Conservation (phyloP, 2,888 invertebrate species). For the Strigamia crassipes region DNA sequence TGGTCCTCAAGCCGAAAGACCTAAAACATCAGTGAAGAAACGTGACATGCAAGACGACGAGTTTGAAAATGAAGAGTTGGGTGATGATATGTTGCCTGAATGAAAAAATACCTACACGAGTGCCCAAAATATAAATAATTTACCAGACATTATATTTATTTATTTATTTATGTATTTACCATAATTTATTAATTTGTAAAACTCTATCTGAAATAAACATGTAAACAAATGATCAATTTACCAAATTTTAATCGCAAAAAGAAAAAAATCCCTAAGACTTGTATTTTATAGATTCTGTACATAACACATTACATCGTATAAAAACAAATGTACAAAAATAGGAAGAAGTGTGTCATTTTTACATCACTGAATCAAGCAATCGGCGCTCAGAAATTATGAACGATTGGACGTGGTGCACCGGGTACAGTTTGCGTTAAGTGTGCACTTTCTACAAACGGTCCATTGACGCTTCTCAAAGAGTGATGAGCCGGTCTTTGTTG, state of each 20-base stretch:
- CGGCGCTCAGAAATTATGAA: conserved; percentile 36
- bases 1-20: conserved; percentile 60
- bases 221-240: background rate
- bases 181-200: background rate
- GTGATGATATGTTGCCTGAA: conserved; percentile 74
- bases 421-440: conserved; percentile 45
- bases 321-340: conserved; percentile 5
- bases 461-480: background rate
- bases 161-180: background rate
- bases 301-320: background rate
- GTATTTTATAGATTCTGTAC: background rate
- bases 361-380: background rate
- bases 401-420: conserved; percentile 38
- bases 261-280: conserved; percentile 3
- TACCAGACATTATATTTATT: no score
- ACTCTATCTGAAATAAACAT: background rate
- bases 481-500: background rate
- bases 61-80: conserved; percentile 74
- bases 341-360: background rate
- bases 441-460: conserved; percentile 33
- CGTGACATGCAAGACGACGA: conserved; percentile 66
- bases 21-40: conserved; percentile 58
- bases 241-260: conserved; percentile 12
- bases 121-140: no score
- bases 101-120: conserved; percentile 56